These are phyloP conservation scores for Xiphophorus couchianus DNA, from an alignment of 2,113 vertebrate species.

Conservation along the genomic window DNA sequence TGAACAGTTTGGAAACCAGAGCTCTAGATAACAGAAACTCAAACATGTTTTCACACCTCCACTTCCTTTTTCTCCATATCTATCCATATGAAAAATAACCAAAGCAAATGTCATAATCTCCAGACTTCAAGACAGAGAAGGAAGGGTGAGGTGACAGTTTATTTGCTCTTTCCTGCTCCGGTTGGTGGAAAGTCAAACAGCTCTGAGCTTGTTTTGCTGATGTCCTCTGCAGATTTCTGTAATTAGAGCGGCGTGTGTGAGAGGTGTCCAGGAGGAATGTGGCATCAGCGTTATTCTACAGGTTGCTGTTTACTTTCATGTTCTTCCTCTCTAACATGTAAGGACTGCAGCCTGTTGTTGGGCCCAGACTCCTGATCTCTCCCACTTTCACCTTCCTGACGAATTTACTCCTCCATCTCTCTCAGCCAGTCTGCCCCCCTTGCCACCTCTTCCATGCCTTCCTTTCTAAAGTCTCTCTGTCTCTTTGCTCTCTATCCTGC, in stretches of 20 bases:
- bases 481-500: slow-evolving; percentile 76
- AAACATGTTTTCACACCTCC: not conserved
- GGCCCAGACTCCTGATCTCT: slow-evolving; percentile 54
- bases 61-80: not conserved
- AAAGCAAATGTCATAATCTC: not conserved
- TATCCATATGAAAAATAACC: not conserved
- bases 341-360: slow-evolving; percentile 37
- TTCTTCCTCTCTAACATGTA: slow-evolving; percentile 33
- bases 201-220: slow-evolving; percentile 25
- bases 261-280: slow-evolving; percentile 65
- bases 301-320: slow-evolving; percentile 27
- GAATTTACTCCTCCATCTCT: slow-evolving; percentile 41
- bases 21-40: no score
- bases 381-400: slow-evolving; percentile 29
- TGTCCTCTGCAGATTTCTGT: slow-evolving; percentile 44
- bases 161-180: no score
- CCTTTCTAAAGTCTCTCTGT: slow-evolving; percentile 64
- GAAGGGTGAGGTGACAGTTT: no score
- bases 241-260: slow-evolving; percentile 56
- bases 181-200: slow-evolving; percentile 13
- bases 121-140: not conserved
- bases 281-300: slow-evolving; percentile 40
- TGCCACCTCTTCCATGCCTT: slow-evolving; percentile 52
- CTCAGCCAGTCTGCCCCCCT: slow-evolving; percentile 47
- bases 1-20: not conserved